Percentiles rank a stretch among this genome's conserved stretches.
These are phyloP conservation scores for Meiosimyza platycephala DNA, from an alignment of 2,888 invertebrate species.

Conservation along the genomic window DNA sequence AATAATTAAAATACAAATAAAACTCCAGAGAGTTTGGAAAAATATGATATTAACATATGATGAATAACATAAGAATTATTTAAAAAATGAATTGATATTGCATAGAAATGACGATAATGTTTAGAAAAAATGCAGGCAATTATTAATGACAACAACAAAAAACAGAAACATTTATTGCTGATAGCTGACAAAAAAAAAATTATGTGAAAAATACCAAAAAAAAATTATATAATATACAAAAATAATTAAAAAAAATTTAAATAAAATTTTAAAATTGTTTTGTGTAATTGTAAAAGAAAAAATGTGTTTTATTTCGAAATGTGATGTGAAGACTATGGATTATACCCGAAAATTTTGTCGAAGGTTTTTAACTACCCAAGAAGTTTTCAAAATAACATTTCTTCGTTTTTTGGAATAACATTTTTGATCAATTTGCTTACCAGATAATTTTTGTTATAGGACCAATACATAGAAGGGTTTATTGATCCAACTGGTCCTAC, in stretches of 20 bases:
- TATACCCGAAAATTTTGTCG: too few species aligned
- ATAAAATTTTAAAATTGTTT: conserved; percentile 68
- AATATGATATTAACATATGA: conserved; percentile 20
- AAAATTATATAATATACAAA: conserved; percentile 30
- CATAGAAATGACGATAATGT: conserved; percentile 6
- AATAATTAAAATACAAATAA: conserved; percentile 41
- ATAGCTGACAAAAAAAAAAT: conserved; percentile 23
- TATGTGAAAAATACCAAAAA: conserved; percentile 14
- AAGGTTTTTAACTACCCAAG: too few species aligned
- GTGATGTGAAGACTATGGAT: background rate
- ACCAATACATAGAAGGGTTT: too few species aligned
- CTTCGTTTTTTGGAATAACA: too few species aligned
- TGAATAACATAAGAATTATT: conserved; percentile 33
- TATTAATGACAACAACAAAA: conserved; percentile 20
- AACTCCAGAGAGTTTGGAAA: conserved; percentile 29
- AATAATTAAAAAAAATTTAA: conserved; percentile 56
- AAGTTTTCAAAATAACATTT: too few species aligned
- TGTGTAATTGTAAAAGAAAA: conserved; percentile 65
- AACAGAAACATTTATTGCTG: conserved; percentile 25
- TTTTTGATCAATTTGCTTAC: too few species aligned
- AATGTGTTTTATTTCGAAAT: conserved; percentile 46
- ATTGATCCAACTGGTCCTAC: too few species aligned
- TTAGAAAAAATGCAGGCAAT: conserved; percentile 21
- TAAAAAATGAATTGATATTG: conserved; percentile 23
- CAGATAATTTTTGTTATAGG: too few species aligned